Base-by-base conservation (phyloP, 2,113 vertebrate genomes). In the Ovibos moschatus region DNA sequence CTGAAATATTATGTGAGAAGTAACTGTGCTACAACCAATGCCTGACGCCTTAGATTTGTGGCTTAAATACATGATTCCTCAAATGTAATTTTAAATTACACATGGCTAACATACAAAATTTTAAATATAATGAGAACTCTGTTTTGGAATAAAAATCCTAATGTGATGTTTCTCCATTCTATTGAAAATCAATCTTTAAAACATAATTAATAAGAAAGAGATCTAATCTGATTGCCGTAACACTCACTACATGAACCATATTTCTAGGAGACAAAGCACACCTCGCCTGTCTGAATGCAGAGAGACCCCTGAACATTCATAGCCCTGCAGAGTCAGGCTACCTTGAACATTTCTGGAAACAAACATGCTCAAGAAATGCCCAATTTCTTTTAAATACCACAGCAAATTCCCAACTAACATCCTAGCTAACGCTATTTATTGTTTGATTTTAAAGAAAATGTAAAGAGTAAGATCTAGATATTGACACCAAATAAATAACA, bases 71-170 rank as follows among this genome's bases (percentile, higher is more conserved):
- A 25, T 71, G 11, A 81, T 71, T 87, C 40, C 67, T 92, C 64
- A 91, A 93, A 86, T 87, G 16, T 57, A 64, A 96, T 81, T 95
- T 92, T 89, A 87, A 94, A 82, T 60, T 87, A 96, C 87, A 94
- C 16, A 60, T 7, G 16, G 11, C 28, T 36, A 87, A 51, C 45
- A 85, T 9, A 43, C 36, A 87, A 84, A 76, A n/a, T 82, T 85
- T 85, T 51, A 78, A 97, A 91, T 30, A 53, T 2, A 91, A 14
- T 3, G 51, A 83, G 53, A 13, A 87, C 14, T 91, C 16, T 93
- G 33, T 55, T 95, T 95, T 83, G 15, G 28, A 88, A 88, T 81
- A 86, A 98, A 74, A 25, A 78, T 84, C 55, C 85, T 45, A 81
- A 94, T 89, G 51, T 87, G 8, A 86, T 82, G 8, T 95, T 97